Evolutionary conservation across 1,140 invertebrate species (phyloP).

Genomic region (Camponotus pennsylvanicus): DNA sequence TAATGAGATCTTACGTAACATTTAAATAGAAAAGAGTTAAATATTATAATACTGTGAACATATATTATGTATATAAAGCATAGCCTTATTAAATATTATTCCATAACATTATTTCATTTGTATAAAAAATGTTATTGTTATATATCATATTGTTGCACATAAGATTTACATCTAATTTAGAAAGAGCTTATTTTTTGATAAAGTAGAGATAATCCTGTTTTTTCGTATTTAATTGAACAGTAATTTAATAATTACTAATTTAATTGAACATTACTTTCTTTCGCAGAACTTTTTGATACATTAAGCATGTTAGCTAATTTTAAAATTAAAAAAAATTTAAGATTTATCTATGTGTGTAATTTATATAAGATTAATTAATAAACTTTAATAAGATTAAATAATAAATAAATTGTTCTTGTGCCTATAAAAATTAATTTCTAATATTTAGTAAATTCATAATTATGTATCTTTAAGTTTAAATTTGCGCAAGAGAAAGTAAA

Average conservation of each 20-base stretch:
- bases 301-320: neutral
- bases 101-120: neutral
- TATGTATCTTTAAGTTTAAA: neutral
- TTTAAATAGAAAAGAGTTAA: neutral
- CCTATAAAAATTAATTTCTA: neutral
- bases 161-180: neutral
- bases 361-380: neutral
- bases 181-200: neutral
- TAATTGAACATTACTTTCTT: conserved; percentile 1
- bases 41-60: neutral
- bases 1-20: neutral
- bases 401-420: neutral
- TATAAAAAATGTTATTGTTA: neutral
- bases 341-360: neutral
- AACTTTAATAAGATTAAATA: too few relatives aligned
- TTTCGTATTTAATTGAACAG: too few relatives aligned
- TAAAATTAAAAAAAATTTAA: conserved; percentile 13
- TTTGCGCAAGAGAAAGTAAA: neutral
- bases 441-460: neutral
- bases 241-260: neutral
- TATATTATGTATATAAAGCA: neutral
- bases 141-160: neutral
- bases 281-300: neutral
- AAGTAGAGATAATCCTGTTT: neutral
- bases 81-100: neutral